Conservation (phyloP, 2,797 vertebrate species). For the Thunnus albacares region DNA sequence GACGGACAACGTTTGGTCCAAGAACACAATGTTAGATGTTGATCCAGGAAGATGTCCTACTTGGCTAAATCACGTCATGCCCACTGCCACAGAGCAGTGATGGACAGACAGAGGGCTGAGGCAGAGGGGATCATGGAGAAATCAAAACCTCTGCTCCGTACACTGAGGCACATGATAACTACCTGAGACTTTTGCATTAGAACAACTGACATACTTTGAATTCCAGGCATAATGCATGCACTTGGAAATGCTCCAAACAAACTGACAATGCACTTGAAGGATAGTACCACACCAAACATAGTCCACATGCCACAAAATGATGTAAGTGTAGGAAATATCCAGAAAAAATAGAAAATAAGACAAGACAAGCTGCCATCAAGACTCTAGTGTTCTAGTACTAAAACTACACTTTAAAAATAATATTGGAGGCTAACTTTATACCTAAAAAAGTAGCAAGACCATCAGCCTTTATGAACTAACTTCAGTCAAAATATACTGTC, state of each 20-base stretch:
- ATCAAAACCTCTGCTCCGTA: slow-evolving; percentile 19
- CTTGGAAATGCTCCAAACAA: slow-evolving; percentile 36
- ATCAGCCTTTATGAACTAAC: not conserved
- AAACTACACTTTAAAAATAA: too few relatives aligned
- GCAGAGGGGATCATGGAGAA: not conserved
- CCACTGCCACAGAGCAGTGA: too few relatives aligned
- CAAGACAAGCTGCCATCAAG: too few relatives aligned
- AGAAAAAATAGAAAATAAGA: not conserved
- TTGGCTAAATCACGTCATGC: too few relatives aligned
- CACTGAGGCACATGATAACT: slow-evolving; percentile 39
- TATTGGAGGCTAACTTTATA: not conserved
- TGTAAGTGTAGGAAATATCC: not conserved
- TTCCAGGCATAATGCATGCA: slow-evolving; percentile 42
- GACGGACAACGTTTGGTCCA: too few relatives aligned
- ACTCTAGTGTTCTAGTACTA: too few relatives aligned
- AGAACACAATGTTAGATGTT: too few relatives aligned
- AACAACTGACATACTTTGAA: slow-evolving; percentile 47
- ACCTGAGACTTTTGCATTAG: slow-evolving; percentile 30
- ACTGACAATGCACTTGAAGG: not conserved
- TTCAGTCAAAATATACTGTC: not conserved
- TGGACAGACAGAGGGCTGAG: too few relatives aligned
- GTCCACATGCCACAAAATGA: not conserved
- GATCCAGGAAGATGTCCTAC: too few relatives aligned
- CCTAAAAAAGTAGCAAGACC: not conserved
- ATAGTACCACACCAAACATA: not conserved